phyloP scores from a whole-genome alignment of 2,888 invertebrate species.

The Sesia bembeciformis region DNA sequence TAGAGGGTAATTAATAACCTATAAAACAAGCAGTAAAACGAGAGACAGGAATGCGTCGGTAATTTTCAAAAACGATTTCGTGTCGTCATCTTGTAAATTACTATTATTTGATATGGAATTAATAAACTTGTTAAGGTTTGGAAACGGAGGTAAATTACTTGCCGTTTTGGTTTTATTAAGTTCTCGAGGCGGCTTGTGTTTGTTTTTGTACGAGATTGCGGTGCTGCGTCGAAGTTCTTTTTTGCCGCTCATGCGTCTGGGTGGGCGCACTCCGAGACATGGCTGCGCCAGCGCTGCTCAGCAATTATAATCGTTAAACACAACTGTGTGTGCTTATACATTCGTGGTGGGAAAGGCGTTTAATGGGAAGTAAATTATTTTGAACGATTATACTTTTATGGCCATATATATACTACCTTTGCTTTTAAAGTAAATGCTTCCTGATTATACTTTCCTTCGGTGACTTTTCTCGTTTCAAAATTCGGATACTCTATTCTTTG shows the following conservation, averaged over 20 bases:
- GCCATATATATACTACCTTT: no score
- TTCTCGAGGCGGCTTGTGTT: constrained; percentile 64
- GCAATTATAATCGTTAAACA: constrained; percentile 51
- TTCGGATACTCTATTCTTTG: no score
- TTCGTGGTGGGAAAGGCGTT: constrained; percentile 51
- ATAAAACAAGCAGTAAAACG: constrained; percentile 40
- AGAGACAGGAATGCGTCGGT: constrained; percentile 60
- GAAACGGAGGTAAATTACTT: constrained; percentile 64
- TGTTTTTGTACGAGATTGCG: constrained; percentile 61
- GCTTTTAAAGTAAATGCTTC: no score
- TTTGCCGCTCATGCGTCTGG: constrained; percentile 55
- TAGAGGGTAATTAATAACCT: not conserved
- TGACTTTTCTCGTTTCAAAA: no score
- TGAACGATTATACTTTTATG: constrained; percentile 28
- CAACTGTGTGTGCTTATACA: constrained; percentile 14
- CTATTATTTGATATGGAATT: constrained; percentile 71
- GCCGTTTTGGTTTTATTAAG: constrained; percentile 66
- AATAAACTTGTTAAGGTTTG: constrained; percentile 73
- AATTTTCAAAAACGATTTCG: constrained; percentile 57
- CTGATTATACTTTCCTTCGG: no score
- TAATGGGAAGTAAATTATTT: constrained; percentile 44
- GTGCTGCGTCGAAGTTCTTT: constrained; percentile 38
- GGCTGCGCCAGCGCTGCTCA: constrained; percentile 47
- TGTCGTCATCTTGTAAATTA: constrained; percentile 67
- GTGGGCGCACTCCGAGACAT: constrained; percentile 65